Evolutionary conservation across 2,797 vertebrate genomes (phyloP).

Genomic region (Mionectes olivaceus): DNA sequence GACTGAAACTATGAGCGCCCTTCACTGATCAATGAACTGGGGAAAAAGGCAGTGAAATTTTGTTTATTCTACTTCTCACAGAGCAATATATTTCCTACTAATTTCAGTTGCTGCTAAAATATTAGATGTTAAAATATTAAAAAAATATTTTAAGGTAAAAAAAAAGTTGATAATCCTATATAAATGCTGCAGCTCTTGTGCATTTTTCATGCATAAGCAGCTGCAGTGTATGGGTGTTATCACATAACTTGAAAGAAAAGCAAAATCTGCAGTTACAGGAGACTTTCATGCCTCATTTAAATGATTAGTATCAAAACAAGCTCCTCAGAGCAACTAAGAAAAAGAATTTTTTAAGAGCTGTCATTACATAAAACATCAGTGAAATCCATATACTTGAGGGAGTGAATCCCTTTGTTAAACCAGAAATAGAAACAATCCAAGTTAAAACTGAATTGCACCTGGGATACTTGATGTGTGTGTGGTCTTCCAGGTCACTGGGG

Average conservation of each 20-base stretch:
- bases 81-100: not conserved
- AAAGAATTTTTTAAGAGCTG: not conserved
- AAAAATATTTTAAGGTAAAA: not conserved
- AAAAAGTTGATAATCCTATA: too few relatives aligned
- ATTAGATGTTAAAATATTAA: too few relatives aligned
- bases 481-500: not conserved
- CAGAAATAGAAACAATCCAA: not conserved
- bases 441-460: fast-evolving
- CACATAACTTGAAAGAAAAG: not conserved
- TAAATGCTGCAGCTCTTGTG: not conserved
- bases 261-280: not conserved
- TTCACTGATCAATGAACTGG: not conserved
- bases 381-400: not conserved
- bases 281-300: not conserved
- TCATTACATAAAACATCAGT: not conserved
- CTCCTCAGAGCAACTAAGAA: not conserved
- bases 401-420: not conserved
- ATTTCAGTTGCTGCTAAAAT: not conserved
- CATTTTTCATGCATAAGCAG: not conserved
- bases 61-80: not conserved
- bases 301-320: not conserved
- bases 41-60: fast-evolving
- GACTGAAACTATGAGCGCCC: fast-evolving
- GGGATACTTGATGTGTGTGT: not conserved
- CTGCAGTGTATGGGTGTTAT: not conserved